A percentile compares a stretch with the other conserved stretches of the same genome.
Evolutionary conservation across 2,113 vertebrate genomes (phyloP).

Genomic region (Gorsachius goisagi): DNA sequence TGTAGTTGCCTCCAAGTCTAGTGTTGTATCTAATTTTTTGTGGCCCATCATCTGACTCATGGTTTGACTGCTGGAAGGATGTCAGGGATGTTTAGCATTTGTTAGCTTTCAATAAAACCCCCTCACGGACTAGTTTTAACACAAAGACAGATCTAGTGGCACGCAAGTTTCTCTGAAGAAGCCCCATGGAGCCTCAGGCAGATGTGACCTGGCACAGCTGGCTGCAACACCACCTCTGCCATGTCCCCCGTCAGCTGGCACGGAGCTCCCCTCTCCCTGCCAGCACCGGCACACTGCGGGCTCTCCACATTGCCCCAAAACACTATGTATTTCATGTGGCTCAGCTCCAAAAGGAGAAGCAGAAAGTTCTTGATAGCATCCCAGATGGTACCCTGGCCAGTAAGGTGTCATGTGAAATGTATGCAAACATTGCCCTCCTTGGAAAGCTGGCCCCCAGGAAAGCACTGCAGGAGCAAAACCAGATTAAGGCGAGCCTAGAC

Average conservation of each 20-base stretch:
- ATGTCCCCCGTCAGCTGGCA: background rate
- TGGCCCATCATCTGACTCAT: background rate
- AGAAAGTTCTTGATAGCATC: background rate
- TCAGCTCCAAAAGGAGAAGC: background rate
- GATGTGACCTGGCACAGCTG: background rate
- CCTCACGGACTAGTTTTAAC: background rate
- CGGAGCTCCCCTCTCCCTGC: background rate
- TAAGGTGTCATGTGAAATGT: background rate
- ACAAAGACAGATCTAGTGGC: background rate
- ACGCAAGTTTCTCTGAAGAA: background rate
- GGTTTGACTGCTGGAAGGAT: background rate
- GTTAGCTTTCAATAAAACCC: background rate
- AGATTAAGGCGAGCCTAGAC: background rate
- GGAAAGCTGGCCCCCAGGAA: background rate
- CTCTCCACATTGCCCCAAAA: rapidly evolving
- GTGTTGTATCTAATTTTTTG: background rate
- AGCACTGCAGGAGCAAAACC: background rate
- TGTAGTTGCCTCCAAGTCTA: background rate
- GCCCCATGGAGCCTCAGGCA: background rate
- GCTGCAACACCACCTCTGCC: background rate
- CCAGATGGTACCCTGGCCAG: background rate
- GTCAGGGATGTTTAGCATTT: background rate
- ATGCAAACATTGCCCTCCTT: background rate
- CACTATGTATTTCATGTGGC: background rate
- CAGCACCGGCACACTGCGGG: rapidly evolving